Evolutionary conservation across 2,113 vertebrate genomes (phyloP).

Genomic region (Brienomyrus brachyistius): DNA sequence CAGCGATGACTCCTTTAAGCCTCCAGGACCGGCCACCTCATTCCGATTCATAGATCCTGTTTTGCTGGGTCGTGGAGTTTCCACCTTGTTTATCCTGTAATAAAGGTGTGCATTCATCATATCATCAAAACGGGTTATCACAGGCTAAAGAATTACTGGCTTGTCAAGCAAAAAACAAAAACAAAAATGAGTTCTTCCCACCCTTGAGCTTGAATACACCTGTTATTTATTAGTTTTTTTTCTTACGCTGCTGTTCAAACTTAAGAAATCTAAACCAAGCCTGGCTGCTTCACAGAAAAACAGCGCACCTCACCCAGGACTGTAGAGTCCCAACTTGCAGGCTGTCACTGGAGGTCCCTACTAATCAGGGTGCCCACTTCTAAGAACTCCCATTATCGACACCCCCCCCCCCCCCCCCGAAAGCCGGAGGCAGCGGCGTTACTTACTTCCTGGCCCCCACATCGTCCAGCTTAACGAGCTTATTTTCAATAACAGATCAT

Average conservation of each 20-base stretch:
- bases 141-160: background rate
- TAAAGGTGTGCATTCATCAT: background rate
- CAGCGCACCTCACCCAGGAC: background rate
- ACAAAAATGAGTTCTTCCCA: background rate
- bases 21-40: background rate
- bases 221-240: conserved; percentile 48
- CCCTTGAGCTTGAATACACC: conserved; percentile 17
- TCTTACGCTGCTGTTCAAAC: conserved; percentile 40
- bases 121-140: background rate
- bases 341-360: background rate
- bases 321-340: background rate
- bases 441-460: background rate
- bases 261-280: conserved; percentile 44
- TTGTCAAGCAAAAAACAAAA: background rate
- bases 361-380: conserved; percentile 12
- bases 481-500: conserved; percentile 26
- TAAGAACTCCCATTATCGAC: conserved; percentile 2
- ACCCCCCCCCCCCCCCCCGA: background rate
- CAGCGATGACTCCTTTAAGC: background rate
- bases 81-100: background rate
- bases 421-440: background rate
- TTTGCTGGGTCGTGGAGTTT: background rate
- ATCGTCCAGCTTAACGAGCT: conserved; percentile 13
- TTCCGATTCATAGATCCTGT: background rate
- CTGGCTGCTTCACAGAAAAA: background rate